phyloP scores from a whole-genome alignment of 2,888 invertebrate genomes.

The Eutolmus rufibarbis region DNA sequence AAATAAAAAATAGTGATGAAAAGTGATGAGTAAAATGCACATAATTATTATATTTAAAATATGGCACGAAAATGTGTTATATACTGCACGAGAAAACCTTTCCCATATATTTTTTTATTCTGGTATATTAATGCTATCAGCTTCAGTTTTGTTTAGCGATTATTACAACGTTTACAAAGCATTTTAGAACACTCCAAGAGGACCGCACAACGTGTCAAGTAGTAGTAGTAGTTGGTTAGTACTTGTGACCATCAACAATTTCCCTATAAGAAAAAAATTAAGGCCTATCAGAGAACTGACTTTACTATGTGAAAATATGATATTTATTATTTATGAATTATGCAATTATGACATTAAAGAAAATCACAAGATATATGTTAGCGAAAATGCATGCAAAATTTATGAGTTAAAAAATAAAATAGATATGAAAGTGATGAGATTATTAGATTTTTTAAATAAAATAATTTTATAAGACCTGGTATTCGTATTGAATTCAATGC shows the following conservation, averaged over 20 bases:
- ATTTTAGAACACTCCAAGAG: constrained; percentile 3
- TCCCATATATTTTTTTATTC: neutral
- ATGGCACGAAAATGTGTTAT: neutral
- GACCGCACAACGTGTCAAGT: constrained; percentile 5
- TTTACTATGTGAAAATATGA: neutral
- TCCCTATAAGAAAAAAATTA: constrained; percentile 34
- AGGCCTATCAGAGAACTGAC: neutral
- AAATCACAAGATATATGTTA: neutral
- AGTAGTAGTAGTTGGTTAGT: constrained; percentile 36
- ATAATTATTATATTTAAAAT: neutral
- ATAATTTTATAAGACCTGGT: too few species aligned
- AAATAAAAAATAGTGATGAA: neutral
- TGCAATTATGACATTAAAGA: neutral
- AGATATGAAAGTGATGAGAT: neutral
- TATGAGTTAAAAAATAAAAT: neutral
- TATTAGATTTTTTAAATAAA: neutral
- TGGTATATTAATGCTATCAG: neutral
- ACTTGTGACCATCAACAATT: constrained; percentile 45
- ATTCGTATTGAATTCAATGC: neutral
- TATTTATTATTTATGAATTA: neutral
- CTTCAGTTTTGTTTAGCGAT: neutral
- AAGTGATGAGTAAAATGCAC: neutral
- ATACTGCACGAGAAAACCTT: neutral
- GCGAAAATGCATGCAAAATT: neutral
- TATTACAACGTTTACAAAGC: neutral